Base-by-base conservation (phyloP, 1,140 invertebrate genomes). In the Ceratoteleas bidentatus region DNA sequence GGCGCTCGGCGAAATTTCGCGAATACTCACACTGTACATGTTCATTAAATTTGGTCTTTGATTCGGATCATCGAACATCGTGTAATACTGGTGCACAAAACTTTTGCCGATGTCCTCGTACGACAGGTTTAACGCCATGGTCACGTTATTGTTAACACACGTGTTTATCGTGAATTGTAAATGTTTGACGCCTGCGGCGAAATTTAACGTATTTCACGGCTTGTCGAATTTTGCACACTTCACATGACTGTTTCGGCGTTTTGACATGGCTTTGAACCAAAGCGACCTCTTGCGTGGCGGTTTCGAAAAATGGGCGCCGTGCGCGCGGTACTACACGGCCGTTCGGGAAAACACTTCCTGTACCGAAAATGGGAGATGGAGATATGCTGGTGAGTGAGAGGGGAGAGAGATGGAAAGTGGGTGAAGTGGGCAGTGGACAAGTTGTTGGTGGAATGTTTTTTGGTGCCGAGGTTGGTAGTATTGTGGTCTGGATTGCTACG, bases 1-100 rank as follows among this genome's bases (percentile, higher is more conserved):
- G 7, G 45, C 58, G 8, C 10, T 36, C 13, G 10, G 11, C 8
- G 56, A 34, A 4, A 52, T 43, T 53, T 8, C 15, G 24, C 5
- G 34, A 53, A 75, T 76, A 95, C 96, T 96, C 92, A 98, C 97
- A 93, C 97, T 97, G 90, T 98, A 98, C 93, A 98, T 96, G 90
- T 95, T 96, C 60, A 95, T 94, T 87, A 98, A 93, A 90, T 94
- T 96, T 84, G 94, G 92, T 88, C 97, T 93, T 86, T 96, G 95
- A 70, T 92, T 92, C 80, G 95, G 95, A 93, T 98, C 96, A 90
- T 98, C 97, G 88, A 98, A 98, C 81, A 97, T 88, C 38, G 93
- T 93, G 91, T 98, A 98, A 92, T 98, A 98, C 92, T 98, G 97
- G 84, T 97, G 95, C 38, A 98, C 96, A 90, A 98, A 98, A 78